These are phyloP conservation scores for Spodoptera litura DNA, from an alignment of 1,140 invertebrate genomes.

Conservation along the genomic window DNA sequence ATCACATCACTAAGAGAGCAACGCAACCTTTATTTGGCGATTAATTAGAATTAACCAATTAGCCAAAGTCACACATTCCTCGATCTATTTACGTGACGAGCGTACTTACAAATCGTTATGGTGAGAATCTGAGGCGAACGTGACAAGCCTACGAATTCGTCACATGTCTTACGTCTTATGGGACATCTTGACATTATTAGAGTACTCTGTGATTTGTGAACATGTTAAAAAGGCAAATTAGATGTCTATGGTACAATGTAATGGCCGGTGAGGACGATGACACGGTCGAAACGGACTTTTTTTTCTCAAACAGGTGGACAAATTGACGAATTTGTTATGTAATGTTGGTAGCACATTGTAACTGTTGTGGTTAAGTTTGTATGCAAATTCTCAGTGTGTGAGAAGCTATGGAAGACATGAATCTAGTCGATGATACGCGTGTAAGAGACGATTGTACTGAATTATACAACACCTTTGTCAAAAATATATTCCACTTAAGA, in stretches of 20 bases:
- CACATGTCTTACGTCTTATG: conserved; percentile 17
- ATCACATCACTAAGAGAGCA: conserved; percentile 30
- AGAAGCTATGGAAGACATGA: not conserved
- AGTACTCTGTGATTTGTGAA: conserved; percentile 40
- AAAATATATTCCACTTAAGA: not conserved
- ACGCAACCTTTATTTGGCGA: conserved; percentile 46
- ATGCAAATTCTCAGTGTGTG: conserved; percentile 11
- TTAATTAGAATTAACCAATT: conserved; percentile 75
- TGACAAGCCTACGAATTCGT: conserved; percentile 53
- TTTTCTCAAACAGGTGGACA: conserved; percentile 17
- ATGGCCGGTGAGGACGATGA: conserved; percentile 39
- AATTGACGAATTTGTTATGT: conserved; percentile 14
- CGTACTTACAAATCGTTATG: conserved; percentile 51
- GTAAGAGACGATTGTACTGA: not conserved
- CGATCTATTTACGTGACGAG: conserved; percentile 68
- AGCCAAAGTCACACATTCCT: conserved; percentile 68
- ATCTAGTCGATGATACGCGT: not conserved
- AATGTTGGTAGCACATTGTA: conserved; percentile 28
- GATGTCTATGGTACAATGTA: conserved; percentile 41
- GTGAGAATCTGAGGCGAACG: conserved; percentile 61
- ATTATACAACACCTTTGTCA: not conserved
- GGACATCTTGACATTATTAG: conserved; percentile 44
- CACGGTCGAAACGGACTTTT: conserved; percentile 32
- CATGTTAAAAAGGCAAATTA: conserved; percentile 39
- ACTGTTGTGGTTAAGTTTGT: not conserved